Conservation (phyloP, 2,113 vertebrate genomes). For the Xiphorhynchus elegans region DNA sequence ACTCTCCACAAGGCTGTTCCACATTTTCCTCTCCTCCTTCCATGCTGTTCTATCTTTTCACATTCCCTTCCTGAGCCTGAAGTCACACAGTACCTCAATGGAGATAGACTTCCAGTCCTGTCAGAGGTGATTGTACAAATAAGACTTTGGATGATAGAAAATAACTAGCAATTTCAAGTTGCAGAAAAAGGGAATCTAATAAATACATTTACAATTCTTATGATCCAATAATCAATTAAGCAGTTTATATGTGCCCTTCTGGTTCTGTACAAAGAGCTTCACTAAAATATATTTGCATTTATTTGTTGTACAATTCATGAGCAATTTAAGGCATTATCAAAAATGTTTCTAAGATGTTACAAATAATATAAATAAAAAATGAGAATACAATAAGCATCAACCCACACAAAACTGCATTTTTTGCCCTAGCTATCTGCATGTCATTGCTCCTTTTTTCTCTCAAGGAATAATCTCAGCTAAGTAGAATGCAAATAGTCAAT, state of each 20-base stretch:
- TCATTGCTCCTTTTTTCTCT: neutral
- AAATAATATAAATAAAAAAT: neutral
- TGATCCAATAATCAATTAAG: neutral
- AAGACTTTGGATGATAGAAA: neutral
- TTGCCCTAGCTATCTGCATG: neutral
- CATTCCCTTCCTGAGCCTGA: neutral
- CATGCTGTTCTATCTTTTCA: neutral
- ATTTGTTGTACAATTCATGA: neutral
- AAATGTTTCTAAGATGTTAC: neutral
- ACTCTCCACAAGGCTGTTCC: fast-evolving
- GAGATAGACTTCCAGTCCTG: neutral
- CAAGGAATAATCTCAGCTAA: neutral
- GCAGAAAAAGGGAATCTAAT: neutral
- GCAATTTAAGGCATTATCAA: neutral
- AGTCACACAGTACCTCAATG: neutral
- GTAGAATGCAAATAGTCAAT: neutral
- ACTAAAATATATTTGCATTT: neutral
- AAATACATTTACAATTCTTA: neutral
- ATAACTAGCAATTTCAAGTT: neutral
- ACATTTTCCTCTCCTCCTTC: neutral
- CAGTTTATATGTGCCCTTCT: neutral
- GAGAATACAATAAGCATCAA: neutral
- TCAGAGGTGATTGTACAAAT: neutral
- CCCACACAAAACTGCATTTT: neutral
- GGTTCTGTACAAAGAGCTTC: neutral